A percentile compares a stretch with the other conserved stretches of the same genome.
phyloP scores from a whole-genome alignment of 2,113 vertebrate genomes.

The Pelecanoides urinatrix region DNA sequence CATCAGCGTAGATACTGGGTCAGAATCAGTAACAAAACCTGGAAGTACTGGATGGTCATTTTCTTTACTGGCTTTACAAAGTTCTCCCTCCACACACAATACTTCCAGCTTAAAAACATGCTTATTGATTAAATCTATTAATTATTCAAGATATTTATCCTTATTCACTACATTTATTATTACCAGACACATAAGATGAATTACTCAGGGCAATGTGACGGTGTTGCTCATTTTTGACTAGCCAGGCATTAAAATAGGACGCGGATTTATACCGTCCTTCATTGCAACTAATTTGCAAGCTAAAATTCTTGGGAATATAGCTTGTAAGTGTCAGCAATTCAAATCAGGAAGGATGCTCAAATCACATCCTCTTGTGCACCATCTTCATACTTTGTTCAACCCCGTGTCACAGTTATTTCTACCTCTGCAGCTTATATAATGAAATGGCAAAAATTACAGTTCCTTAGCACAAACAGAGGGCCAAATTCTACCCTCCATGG shows the following conservation, averaged over 20 bases:
- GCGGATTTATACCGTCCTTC: background rate
- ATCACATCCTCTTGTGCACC: background rate
- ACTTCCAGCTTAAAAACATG: background rate
- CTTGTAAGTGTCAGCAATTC: background rate
- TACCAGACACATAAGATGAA: background rate
- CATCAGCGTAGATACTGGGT: background rate
- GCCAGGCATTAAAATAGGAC: background rate
- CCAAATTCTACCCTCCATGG: background rate
- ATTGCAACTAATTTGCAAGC: background rate
- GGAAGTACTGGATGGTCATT: background rate
- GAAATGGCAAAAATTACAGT: background rate
- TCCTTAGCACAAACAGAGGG: background rate
- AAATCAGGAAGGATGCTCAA: background rate
- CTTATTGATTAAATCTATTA: background rate
- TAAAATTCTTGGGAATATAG: conserved; percentile 33
- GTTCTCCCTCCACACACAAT: background rate
- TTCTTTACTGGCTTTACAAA: background rate
- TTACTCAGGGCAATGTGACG: background rate
- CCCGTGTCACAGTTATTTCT: background rate
- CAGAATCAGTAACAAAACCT: background rate
- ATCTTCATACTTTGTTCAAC: background rate
- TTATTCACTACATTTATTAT: accelerated
- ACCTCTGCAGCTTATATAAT: conserved; percentile 54
- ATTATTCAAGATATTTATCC: background rate
- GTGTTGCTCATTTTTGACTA: background rate